Evolutionary conservation across 2,113 vertebrate genomes (phyloP), one percentile per base, ranked within the genome.

Genomic region (Paradisaea rubra): DNA sequence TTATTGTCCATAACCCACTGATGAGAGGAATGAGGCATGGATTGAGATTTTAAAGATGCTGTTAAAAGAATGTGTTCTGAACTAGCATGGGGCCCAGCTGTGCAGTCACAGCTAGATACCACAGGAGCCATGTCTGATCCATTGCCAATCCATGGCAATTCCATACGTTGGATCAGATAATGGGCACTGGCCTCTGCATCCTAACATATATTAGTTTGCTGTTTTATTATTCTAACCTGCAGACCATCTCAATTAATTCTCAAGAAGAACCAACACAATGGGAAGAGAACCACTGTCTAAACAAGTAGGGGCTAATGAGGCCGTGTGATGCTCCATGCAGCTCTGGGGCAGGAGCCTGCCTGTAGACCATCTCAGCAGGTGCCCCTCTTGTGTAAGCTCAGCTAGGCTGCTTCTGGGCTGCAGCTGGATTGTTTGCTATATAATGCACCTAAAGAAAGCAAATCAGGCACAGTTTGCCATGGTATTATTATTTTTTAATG

Each of bases 261-360:
- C 65, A 47, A 20, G 47, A 73, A 50, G 54, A 50, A 59, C 20
- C 76, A 70, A 41, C 37, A 25, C 45, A 63, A 49, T 30, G 27
- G 59, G 56, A 84, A 73, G 22, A 86, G 54, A 60, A 73, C 12
- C 31, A 5, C 30, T 71, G 0, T 28, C 65, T 74, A 35, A 85
- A 71, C 33, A 54, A 53, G 39, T 5, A 50, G 78, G 69, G 81
- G 37, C 50, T 73, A 33, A 47, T 0, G 5, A 53, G 44, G 61
- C 45, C 0, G 0, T 24, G 42, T 0, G 6, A 23, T 39, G 65
- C 57, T 84, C 35, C 1, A 0, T 30, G 10, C 13, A 15, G 44
- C 42, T 31, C 28, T 13, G 35, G 39, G 42, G 54, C 20, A n/a
- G 25, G 22, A 77, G 39, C 35, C 50, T 66, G 64, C 44, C 41